Percentiles rank a stretch among this genome's conserved stretches.
Conservation (phyloP, 2,888 invertebrate genomes). For the Horisme vitalbata region DNA sequence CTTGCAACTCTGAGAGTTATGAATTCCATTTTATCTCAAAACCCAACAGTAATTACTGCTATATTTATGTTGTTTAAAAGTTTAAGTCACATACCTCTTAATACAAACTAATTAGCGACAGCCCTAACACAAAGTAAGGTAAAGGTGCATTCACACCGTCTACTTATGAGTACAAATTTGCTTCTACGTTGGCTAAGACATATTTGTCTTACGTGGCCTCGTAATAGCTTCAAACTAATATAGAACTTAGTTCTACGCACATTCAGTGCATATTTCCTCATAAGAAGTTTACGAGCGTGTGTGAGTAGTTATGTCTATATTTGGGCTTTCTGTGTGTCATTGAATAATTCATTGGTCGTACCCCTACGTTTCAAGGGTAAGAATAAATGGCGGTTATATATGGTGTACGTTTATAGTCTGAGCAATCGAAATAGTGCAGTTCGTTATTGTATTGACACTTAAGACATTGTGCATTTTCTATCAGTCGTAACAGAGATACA, state of each 20-base stretch:
- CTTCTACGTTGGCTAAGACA: conserved; percentile 71
- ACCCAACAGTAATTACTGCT: no score
- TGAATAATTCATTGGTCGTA: conserved; percentile 81
- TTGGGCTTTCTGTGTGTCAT: conserved; percentile 78
- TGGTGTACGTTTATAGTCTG: conserved; percentile 48
- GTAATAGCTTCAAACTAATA: conserved; percentile 62
- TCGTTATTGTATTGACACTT: neutral
- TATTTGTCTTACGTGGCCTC: conserved; percentile 75
- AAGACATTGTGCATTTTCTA: no score
- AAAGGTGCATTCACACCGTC: conserved; percentile 75
- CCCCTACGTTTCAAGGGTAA: conserved; percentile 80
- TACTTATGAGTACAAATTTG: conserved; percentile 76
- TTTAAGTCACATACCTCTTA: conserved; percentile 45
- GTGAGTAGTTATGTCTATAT: conserved; percentile 74
- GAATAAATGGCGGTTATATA: conserved; percentile 65
- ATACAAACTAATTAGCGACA: conserved; percentile 62
- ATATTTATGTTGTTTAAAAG: no score
- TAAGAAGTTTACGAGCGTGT: conserved; percentile 49
- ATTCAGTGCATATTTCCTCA: conserved; percentile 62
- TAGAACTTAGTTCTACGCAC: conserved; percentile 55
- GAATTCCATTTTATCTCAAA: no score
- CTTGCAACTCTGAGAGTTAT: no score
- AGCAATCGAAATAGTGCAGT: conserved; percentile 22
- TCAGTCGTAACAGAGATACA: no score
- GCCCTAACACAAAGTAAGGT: conserved; percentile 55